A percentile compares a stretch with the other conserved stretches of the same genome.
Conservation (phyloP, 2,113 vertebrate genomes). For the Scolopax mira region DNA sequence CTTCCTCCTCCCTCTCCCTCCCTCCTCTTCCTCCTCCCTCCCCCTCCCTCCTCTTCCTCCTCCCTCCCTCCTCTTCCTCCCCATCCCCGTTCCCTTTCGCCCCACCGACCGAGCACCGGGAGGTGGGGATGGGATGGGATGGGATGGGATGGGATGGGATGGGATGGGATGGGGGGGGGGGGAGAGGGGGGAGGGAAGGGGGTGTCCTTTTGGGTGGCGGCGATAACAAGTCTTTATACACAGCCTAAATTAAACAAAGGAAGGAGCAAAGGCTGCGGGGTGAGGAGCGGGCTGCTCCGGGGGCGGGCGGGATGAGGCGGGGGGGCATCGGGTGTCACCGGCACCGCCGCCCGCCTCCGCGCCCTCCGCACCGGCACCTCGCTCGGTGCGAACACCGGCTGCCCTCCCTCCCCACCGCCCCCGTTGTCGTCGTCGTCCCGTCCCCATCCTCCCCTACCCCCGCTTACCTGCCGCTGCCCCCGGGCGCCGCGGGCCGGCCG, state of each 20-base stretch:
- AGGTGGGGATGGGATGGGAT: fast-evolving
- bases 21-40: no score
- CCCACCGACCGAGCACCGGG: background rate
- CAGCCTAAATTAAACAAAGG: background rate
- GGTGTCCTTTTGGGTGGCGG: background rate
- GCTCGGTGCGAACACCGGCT: background rate
- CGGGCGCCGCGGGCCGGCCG: background rate
- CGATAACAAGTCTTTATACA: background rate
- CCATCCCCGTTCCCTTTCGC: no score
- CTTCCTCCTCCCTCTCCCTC: no score
- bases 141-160: no score
- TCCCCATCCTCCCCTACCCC: background rate
- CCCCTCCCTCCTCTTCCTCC: no score
- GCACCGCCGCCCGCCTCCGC: background rate
- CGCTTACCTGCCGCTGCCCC: slow-evolving; percentile 3
- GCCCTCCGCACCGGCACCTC: background rate
- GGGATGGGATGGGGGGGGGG: no score
- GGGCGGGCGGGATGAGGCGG: background rate
- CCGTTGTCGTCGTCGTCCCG: no score
- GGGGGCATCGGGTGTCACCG: background rate
- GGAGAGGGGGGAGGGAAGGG: background rate
- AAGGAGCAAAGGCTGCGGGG: background rate
- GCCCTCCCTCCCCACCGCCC: background rate
- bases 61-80: no score
- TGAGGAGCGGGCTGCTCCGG: background rate